A percentile compares a stretch with the other conserved stretches of the same genome.
Conservation (phyloP, 2,797 vertebrate species). For the Sciurus carolinensis region DNA sequence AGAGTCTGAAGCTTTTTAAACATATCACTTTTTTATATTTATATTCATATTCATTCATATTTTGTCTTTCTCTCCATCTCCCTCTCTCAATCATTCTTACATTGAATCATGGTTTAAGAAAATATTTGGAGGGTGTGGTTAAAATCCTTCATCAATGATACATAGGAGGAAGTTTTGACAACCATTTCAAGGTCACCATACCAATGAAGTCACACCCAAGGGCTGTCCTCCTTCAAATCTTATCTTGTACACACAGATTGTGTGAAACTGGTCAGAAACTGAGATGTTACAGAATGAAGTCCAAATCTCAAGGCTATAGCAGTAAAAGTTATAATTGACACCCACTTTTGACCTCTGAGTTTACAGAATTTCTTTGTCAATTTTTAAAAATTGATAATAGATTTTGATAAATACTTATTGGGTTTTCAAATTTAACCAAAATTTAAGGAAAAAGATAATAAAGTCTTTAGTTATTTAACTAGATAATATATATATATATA, state of each 20-base stretch:
- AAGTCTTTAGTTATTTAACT: slow-evolving; percentile 49
- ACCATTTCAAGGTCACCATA: no score
- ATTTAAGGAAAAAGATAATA: slow-evolving; percentile 26
- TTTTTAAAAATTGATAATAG: slow-evolving; percentile 54
- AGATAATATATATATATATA: slow-evolving; percentile 56
- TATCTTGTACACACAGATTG: slow-evolving; percentile 43
- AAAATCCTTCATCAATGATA: no score
- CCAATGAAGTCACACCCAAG: no score
- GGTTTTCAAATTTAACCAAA: slow-evolving; percentile 8
- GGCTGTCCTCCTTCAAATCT: background rate
- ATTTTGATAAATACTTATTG: slow-evolving; percentile 56
- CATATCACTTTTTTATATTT: background rate
- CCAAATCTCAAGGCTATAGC: background rate
- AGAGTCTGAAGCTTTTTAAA: slow-evolving; percentile 22
- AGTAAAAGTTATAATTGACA: slow-evolving; percentile 17
- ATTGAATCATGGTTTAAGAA: no score
- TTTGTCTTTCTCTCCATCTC: background rate
- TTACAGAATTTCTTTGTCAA: slow-evolving; percentile 34
- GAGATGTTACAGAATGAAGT: background rate
- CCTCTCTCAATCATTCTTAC: no score
- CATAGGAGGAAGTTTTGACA: no score
- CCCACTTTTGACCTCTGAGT: slow-evolving; percentile 14
- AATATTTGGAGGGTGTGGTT: no score
- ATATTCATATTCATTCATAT: background rate
- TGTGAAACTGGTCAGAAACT: slow-evolving; percentile 35